These are phyloP conservation scores for Tokudaia tokunoshimensis DNA, from an alignment of 2,797 vertebrate genomes.

Conservation along the genomic window DNA sequence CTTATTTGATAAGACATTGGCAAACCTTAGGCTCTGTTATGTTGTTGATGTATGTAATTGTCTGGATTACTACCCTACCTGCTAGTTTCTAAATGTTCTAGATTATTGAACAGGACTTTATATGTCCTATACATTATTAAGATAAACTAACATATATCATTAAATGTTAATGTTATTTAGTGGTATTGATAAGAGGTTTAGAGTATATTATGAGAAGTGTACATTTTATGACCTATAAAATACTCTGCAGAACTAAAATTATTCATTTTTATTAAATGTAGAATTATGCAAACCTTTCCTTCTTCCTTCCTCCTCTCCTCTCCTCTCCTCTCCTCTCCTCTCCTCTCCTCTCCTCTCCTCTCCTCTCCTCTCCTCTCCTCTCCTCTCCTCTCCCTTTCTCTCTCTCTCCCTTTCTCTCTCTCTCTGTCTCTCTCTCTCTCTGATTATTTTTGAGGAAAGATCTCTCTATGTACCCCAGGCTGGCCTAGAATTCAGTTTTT, in stretches of 20 bases:
- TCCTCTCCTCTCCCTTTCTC: too few species aligned
- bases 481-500: neutral
- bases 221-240: slow-evolving; percentile 28
- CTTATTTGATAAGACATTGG: slow-evolving; percentile 32
- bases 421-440: too few species aligned
- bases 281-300: neutral
- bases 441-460: neutral
- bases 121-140: slow-evolving; percentile 1
- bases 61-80: neutral
- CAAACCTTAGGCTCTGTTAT: slow-evolving; percentile 15
- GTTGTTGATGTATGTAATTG: neutral
- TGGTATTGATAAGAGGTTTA: neutral
- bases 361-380: too few species aligned
- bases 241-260: slow-evolving; percentile 52
- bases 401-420: too few species aligned
- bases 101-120: slow-evolving; percentile 34
- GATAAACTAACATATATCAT: slow-evolving; percentile 1
- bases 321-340: too few species aligned
- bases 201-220: slow-evolving; percentile 40
- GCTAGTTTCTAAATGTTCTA: slow-evolving; percentile 11
- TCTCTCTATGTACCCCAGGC: neutral
- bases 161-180: slow-evolving; percentile 52
- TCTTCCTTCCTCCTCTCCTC: too few species aligned
- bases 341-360: too few species aligned
- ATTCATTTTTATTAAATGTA: slow-evolving; percentile 38